These are phyloP conservation scores for Plemyria rubiginata DNA, from an alignment of 2,888 invertebrate genomes.

Conservation along the genomic window DNA sequence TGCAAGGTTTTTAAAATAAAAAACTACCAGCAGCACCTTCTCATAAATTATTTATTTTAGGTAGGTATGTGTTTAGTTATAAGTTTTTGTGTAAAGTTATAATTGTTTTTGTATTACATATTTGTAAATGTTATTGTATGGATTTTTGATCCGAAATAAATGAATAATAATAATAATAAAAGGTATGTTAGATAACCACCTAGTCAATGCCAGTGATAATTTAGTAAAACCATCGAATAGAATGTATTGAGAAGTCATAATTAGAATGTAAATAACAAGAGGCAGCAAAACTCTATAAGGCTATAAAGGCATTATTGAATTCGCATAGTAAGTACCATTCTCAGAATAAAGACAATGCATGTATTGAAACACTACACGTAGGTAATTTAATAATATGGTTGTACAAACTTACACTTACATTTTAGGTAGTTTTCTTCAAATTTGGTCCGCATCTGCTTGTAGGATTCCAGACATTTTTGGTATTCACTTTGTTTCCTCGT, in stretches of 20 bases:
- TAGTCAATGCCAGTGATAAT: background rate
- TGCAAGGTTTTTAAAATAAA: background rate
- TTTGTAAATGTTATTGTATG: too few relatives aligned
- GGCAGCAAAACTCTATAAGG: conserved; percentile 21
- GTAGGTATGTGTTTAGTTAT: too few relatives aligned
- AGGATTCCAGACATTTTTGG: conserved; percentile 95
- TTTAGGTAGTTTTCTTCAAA: conserved; percentile 97
- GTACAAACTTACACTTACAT: conserved; percentile 82
- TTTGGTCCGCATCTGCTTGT: conserved; percentile 94
- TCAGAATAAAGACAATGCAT: conserved; percentile 27
- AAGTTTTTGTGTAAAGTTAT: too few relatives aligned
- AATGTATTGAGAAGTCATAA: background rate
- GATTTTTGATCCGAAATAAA: too few relatives aligned
- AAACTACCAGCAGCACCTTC: background rate
- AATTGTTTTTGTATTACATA: too few relatives aligned
- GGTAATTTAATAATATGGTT: conserved; percentile 12
- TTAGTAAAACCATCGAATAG: background rate
- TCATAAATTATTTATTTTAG: too few relatives aligned
- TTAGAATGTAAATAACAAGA: conserved; percentile 16
- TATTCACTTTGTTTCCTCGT: conserved; percentile 95
- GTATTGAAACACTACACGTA: conserved; percentile 21
- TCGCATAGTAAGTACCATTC: conserved; percentile 25
- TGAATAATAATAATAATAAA: too few relatives aligned
- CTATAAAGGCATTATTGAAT: conserved; percentile 28
- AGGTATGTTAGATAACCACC: too few relatives aligned